phyloP scores from a whole-genome alignment of 2,888 invertebrate species.

The Strigamia transsilvanica region DNA sequence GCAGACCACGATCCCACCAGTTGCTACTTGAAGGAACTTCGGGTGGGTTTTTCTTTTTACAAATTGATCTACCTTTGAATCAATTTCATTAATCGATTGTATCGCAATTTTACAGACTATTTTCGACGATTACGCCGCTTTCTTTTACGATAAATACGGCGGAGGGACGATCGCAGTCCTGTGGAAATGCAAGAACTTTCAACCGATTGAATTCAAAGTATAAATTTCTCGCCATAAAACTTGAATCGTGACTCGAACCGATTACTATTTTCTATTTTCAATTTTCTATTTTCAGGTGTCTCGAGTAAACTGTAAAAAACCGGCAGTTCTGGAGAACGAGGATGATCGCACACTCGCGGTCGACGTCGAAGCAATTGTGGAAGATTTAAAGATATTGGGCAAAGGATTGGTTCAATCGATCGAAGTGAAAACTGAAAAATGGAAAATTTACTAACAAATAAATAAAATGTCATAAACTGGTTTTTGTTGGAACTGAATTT shows the following conservation, averaged over 20 bases:
- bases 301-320: neutral
- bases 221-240: constrained; percentile 51
- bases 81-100: too few species aligned
- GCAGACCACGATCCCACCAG: constrained; percentile 80
- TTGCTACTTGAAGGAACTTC: constrained; percentile 75
- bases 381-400: constrained; percentile 77
- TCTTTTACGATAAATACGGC: constrained; percentile 90
- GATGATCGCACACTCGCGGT: constrained; percentile 65
- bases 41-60: constrained; percentile 68
- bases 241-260: too few species aligned
- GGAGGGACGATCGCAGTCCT: constrained; percentile 84
- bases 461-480: neutral
- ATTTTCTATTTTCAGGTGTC: constrained; percentile 28
- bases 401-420: constrained; percentile 72
- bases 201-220: constrained; percentile 77
- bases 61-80: too few species aligned
- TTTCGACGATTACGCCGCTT: constrained; percentile 76
- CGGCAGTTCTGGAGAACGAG: constrained; percentile 57
- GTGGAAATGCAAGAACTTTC: constrained; percentile 77
- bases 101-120: constrained; percentile 60
- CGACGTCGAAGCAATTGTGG: constrained; percentile 74
- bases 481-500: too few species aligned
- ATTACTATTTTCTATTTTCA: neutral
- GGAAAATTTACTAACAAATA: constrained; percentile 49
- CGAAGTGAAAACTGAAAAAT: constrained; percentile 58